Evolutionary conservation across 1,140 invertebrate species (phyloP).

Genomic region (Drosophila auraria): DNA sequence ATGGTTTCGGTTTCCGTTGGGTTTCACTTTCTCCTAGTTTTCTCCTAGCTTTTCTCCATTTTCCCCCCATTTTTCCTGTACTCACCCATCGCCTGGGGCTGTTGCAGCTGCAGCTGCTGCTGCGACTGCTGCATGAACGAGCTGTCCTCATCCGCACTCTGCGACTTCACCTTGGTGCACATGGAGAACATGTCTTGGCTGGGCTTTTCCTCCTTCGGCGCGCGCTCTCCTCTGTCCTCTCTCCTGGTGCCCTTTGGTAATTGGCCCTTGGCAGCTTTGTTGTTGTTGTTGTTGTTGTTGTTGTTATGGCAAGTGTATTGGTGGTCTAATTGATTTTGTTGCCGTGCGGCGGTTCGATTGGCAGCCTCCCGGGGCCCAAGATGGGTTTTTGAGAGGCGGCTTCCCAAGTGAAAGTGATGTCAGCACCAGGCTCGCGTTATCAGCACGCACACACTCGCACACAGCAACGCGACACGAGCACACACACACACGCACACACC

Average conservation of each 20-base stretch:
- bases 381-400: constrained; percentile 21
- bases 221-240: constrained; percentile 1
- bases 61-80: neutral
- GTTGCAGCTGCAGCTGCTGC: constrained; percentile 60
- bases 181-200: constrained; percentile 78
- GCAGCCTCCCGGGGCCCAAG: constrained; percentile 36
- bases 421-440: constrained; percentile 59
- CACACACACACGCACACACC: constrained; percentile 19
- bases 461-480: constrained; percentile 20
- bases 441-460: constrained; percentile 31
- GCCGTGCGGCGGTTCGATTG: constrained; percentile 33
- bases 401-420: constrained; percentile 65
- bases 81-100: constrained; percentile 77
- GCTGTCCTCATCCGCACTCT: constrained; percentile 64
- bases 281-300: constrained; percentile 25
- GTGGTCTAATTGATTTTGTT: constrained; percentile 63
- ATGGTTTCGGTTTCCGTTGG: constrained; percentile 22
- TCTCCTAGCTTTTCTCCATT: neutral
- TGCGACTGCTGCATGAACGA: constrained; percentile 51
- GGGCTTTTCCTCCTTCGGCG: constrained; percentile 1
- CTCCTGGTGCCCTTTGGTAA: constrained; percentile 18
- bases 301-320: constrained; percentile 18
- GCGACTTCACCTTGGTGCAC: constrained; percentile 80
- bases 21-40: constrained; percentile 41
- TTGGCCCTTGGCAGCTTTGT: constrained; percentile 64